Evolutionary conservation across 2,113 vertebrate genomes (phyloP), one percentile per base, ranked within the genome.

Genomic region (Ictalurus furcatus): DNA sequence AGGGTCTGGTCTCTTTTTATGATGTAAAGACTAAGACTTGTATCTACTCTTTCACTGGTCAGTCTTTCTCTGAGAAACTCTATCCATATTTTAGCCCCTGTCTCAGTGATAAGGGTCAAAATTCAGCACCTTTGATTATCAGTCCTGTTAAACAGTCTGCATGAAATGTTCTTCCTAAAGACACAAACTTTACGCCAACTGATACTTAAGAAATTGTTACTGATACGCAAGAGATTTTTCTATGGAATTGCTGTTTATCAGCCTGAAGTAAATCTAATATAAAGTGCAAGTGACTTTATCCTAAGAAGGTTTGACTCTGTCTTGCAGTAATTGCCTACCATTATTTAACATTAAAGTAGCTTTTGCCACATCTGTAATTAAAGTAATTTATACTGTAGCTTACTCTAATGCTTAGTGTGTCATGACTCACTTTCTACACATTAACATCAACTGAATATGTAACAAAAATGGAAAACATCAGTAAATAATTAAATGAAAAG

Each of bases 71-170:
- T 13, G 80, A 79, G 76, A 79, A 79, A 52, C 76, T 80, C 7
- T 30, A 52, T 79, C 44, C 78, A 30, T 56, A 81, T 61, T 59
- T 37, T 37, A 84, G 58, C 13, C 80, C 79, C n/a, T 81, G 79
- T 34, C 79, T 34, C 16, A 54, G 30, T 30, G 79, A 54, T 30
- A 17, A 58, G 16, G 52, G 58, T 63, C 74, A 65, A 34, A 61
- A 87, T 21, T 87, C 56, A 87, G 25, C 28, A 37, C 74, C 74
- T 25, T 56, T 40, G 61, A 58, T 81, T 58, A 81, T 81, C 14
- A n/a, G 25, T 48, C 11, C 74, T 78, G 40, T 78, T 78, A 44
- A 78, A 48, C 37, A 40, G 3, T 44, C 19, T 37, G 30, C 69
- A 73, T 52, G 76, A 78, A 28, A 28, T 78, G 40, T 21, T 34